Evolutionary conservation across 2,888 invertebrate species (phyloP).

Genomic region (Netelia inedita): DNA sequence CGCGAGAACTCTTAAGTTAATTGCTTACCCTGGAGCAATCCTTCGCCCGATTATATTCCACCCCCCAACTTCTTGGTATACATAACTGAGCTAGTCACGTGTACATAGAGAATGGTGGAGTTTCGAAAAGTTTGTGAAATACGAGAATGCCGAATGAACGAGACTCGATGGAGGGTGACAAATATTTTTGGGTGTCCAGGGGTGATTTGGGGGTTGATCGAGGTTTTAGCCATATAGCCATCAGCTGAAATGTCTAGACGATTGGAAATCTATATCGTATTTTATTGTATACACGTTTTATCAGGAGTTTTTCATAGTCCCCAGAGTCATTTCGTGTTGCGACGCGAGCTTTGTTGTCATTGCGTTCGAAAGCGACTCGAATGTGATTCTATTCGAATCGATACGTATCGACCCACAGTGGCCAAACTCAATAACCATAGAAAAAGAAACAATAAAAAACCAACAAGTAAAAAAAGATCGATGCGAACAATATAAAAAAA

Average conservation of each 20-base stretch:
- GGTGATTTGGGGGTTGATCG: constrained; percentile 20
- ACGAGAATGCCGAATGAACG: not conserved
- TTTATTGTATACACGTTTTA: not conserved
- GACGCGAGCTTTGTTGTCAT: not conserved
- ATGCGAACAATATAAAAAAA: not conserved
- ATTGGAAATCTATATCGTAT: constrained; percentile 1
- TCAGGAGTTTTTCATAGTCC: not conserved
- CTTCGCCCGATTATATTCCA: constrained; percentile 4
- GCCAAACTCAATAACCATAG: not conserved
- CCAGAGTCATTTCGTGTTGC: not conserved
- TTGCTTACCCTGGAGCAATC: constrained; percentile 4
- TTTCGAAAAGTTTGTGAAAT: constrained; percentile 3
- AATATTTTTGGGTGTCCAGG: constrained; percentile 10
- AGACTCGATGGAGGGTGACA: not conserved
- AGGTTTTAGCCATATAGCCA: constrained; percentile 16
- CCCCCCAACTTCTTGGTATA: constrained; percentile 6
- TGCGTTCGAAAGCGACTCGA: not conserved
- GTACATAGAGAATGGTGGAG: not conserved
- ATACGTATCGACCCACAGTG: not conserved
- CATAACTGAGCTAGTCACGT: constrained; percentile 5
- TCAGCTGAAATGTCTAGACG: constrained; percentile 32
- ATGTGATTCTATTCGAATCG: not conserved
- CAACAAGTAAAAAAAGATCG: not conserved
- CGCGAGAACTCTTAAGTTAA: constrained; percentile 21
- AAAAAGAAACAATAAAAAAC: too few relatives aligned